Evolutionary conservation across 1,140 invertebrate species (phyloP).

Genomic region (Pararge aegeria): DNA sequence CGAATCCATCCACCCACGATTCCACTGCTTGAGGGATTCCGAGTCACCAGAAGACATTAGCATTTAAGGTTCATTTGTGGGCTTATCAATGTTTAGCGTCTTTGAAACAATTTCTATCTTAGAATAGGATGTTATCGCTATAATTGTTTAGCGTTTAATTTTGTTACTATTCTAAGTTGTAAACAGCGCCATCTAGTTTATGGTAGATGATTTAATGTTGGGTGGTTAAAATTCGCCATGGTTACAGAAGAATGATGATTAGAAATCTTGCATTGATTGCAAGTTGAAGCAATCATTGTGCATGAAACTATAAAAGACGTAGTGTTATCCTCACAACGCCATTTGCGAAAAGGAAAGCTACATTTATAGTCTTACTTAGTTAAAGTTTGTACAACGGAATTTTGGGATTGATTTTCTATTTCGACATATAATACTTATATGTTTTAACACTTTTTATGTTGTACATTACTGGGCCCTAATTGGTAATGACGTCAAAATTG

Average conservation of each 20-base stretch:
- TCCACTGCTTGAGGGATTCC: conserved; percentile 58
- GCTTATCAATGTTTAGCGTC: conserved; percentile 24
- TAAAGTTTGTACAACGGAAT: not conserved
- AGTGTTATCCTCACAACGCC: not conserved
- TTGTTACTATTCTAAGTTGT: conserved; percentile 10
- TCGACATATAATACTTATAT: too few relatives aligned
- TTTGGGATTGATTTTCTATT: not conserved
- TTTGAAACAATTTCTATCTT: conserved; percentile 12
- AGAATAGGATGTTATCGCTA: conserved; percentile 13
- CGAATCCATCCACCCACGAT: conserved; percentile 68
- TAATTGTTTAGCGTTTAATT: conserved; percentile 8
- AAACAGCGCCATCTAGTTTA: conserved; percentile 8
- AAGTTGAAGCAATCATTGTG: not conserved
- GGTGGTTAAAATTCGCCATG: not conserved
- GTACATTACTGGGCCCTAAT: too few relatives aligned
- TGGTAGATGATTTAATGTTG: not conserved
- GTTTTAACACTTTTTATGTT: too few relatives aligned
- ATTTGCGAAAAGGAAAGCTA: not conserved
- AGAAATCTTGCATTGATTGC: not conserved
- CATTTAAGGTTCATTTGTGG: conserved; percentile 18
- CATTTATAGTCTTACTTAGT: not conserved
- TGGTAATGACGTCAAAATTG: too few relatives aligned
- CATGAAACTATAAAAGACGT: too few relatives aligned
- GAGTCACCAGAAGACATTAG: conserved; percentile 8
- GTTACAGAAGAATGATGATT: not conserved